Percentiles rank a stretch among this genome's conserved stretches.
phyloP scores from a whole-genome alignment of 2,888 invertebrate species.

The Timema podura region DNA sequence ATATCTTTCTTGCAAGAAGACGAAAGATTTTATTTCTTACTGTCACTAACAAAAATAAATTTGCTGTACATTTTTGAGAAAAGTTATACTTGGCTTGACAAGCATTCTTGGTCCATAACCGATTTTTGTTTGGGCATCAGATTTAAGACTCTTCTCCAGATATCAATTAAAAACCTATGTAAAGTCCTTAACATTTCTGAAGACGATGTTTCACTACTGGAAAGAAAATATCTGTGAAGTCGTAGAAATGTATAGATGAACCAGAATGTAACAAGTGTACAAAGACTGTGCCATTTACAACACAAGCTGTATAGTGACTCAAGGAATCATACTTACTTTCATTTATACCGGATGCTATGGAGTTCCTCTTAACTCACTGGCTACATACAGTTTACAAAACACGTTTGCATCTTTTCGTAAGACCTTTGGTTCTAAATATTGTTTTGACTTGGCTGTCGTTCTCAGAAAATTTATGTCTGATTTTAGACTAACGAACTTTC shows the following conservation, averaged over 20 bases:
- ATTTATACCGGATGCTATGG: conserved; percentile 7
- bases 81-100: conserved; percentile 6
- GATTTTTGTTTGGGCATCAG: conserved; percentile 1
- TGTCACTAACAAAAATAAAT: conserved; percentile 4
- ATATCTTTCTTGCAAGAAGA: background rate
- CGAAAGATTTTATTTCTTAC: background rate
- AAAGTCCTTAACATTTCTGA: background rate
- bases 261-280: background rate
- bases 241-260: background rate
- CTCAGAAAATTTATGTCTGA: background rate
- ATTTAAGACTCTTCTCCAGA: background rate
- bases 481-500: conserved; percentile 3
- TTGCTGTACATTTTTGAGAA: background rate
- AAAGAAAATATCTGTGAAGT: background rate
- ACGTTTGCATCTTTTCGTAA: conserved; percentile 11
- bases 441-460: conserved; percentile 2
- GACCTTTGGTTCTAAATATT: background rate
- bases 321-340: conserved; percentile 3
- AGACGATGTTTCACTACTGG: conserved; percentile 7
- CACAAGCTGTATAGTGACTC: background rate
- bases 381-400: conserved; percentile 12
- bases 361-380: background rate
- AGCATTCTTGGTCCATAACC: background rate
- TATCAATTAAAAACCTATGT: conserved; percentile 3
- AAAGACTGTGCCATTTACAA: background rate